phyloP scores from a whole-genome alignment of 2,797 vertebrate species.

The Neostethus bicornis region DNA sequence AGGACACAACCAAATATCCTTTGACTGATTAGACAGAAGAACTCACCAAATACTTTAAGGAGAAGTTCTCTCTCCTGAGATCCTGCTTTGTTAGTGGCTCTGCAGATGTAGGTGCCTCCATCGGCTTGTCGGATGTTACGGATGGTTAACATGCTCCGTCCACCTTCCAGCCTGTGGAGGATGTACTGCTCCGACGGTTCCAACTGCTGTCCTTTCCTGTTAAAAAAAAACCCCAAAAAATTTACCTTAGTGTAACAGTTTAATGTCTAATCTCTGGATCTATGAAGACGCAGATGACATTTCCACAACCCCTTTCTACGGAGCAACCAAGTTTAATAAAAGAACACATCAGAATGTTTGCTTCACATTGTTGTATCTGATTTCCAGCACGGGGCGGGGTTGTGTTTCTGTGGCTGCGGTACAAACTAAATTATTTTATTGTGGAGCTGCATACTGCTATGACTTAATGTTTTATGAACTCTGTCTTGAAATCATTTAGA shows the following conservation, averaged over 20 bases:
- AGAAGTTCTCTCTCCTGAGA: constrained; percentile 88
- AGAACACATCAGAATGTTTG: not conserved
- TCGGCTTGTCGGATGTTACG: constrained; percentile 89
- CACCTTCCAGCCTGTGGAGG: constrained; percentile 77
- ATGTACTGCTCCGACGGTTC: constrained; percentile 89
- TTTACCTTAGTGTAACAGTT: not conserved
- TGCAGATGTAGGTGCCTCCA: constrained; percentile 88
- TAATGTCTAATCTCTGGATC: constrained; percentile 32
- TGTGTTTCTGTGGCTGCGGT: constrained; percentile 28
- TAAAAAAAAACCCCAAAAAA: not conserved
- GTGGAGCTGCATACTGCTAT: constrained; percentile 21
- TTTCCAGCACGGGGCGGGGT: constrained; percentile 5
- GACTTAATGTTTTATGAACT: constrained; percentile 50
- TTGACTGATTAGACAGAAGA: no score
- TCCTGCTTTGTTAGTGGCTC: constrained; percentile 94
- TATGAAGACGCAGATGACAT: constrained; percentile 21
- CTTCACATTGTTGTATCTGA: constrained; percentile 6
- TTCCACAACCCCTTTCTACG: constrained; percentile 33
- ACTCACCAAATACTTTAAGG: constrained; percentile 98
- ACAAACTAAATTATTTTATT: constrained; percentile 25
- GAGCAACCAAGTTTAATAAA: constrained; percentile 23
- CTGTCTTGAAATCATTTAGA: constrained; percentile 48
- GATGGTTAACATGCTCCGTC: constrained; percentile 87
- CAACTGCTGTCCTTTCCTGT: constrained; percentile 88
- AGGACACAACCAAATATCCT: no score